Evolutionary conservation across 2,888 invertebrate species (phyloP).

Genomic region (Caenorhabditis doughertyi): DNA sequence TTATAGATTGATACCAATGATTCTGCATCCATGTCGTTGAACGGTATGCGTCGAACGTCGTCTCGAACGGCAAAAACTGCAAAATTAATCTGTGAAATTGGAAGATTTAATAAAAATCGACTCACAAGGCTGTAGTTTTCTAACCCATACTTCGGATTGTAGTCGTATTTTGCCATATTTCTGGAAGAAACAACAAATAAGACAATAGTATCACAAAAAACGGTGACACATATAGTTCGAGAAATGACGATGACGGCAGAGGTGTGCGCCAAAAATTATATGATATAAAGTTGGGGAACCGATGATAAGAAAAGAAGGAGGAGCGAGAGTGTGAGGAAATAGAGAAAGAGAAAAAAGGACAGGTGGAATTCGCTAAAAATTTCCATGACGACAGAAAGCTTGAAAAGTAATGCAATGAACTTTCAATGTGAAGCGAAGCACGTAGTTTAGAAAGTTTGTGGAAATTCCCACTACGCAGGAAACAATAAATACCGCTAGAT

Average conservation of each 20-base stretch:
- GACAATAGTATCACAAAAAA: neutral
- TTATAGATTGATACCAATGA: slow-evolving; percentile 88
- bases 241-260: slow-evolving; percentile 21
- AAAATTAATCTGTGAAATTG: neutral
- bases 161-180: slow-evolving; percentile 80
- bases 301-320: slow-evolving; percentile 34
- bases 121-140: slow-evolving; percentile 89
- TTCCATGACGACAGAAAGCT: slow-evolving; percentile 17
- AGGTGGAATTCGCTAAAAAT: slow-evolving; percentile 24
- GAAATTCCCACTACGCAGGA: neutral
- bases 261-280: slow-evolving; percentile 53
- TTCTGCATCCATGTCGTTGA: slow-evolving; percentile 91
- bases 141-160: slow-evolving; percentile 79
- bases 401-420: neutral
- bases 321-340: slow-evolving; percentile 7
- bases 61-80: slow-evolving; percentile 93
- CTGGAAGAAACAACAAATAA: slow-evolving; percentile 27
- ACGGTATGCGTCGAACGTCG: slow-evolving; percentile 92
- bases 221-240: slow-evolving; percentile 33
- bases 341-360: slow-evolving; percentile 26
- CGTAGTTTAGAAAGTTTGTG: neutral
- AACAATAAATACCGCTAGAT: neutral
- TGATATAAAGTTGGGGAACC: slow-evolving; percentile 46
- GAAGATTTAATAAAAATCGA: neutral
- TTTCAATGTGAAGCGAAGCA: slow-evolving; percentile 2